Evolutionary conservation across 2,888 invertebrate genomes (phyloP), one percentile per base, ranked within the genome.

Genomic region (Phortica magna): DNA sequence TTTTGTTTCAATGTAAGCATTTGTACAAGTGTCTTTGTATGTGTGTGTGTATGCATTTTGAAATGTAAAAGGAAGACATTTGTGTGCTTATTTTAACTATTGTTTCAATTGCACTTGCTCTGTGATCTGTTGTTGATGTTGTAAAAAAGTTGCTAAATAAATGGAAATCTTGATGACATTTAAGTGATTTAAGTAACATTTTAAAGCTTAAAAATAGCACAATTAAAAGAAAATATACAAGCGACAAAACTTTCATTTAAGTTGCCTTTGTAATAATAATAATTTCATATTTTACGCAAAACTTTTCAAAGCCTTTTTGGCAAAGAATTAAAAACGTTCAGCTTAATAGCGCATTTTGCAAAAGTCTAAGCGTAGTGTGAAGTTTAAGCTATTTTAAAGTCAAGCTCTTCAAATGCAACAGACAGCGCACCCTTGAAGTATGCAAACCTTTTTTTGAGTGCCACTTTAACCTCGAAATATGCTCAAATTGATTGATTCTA

Each of bases 11-110:
- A n/a, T 70, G 1, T 4, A 31, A 31, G 19, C 22, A 22, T 12
- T 14, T 65, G 65, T 39, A 17, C 68, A 68, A 7, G 12, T 39
- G 61, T 55, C 73, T 73, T 61, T 64, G 73, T 55, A 65, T 67
- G 41, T 57, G 19, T 14, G 68, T 48, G 48, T 74, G 59, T 73
- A 75, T 72, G 77, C 48, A 48, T 68, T 71, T 65, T 75, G 70
- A 10, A 17, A n/a, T 83, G 83, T 83, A 83, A 84, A 83, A 85
- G 78, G 82, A 81, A 83, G 85, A 84, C 86, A 87, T 83, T 85
- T 85, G 87, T 84, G 86, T 83, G 85, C 85, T 84, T 85, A 87
- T 85, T 85, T 80, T 85, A 83, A 73, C 83, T 85, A 83, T 85
- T 85, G 85, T 85, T 85, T 80, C 83, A 83, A 83, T 87, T 85